Evolutionary conservation across 1,140 invertebrate genomes (phyloP), one percentile per base, ranked within the genome.

Genomic region (Nephila pilipes): DNA sequence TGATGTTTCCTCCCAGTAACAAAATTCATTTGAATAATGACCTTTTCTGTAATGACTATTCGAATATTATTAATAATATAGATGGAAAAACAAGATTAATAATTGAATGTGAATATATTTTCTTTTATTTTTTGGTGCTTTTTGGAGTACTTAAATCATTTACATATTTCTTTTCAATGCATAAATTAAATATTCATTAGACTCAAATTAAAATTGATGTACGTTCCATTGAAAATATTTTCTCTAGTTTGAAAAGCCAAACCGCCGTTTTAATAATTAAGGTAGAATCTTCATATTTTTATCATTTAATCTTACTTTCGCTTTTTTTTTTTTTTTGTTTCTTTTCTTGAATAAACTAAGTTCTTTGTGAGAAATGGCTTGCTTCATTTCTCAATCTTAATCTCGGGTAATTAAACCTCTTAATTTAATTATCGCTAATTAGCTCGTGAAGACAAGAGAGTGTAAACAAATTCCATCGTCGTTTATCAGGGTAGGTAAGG

Each of bases 381-480:
- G 63, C 22, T 85, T 85, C 90, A 92, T 85, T 92, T 69, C 81
- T 58, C 90, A 85, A 58, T 85, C 58, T 92, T 85, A 85, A 85
- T 92, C 60, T 85, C 38, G 79, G 81, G 80, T 83, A 85, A 92
- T 92, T 85, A 92, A 92, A 92, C 90, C 46, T 36, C 81, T 92
- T 92, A 92, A 92, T 92, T 92, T 92, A 92, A 85, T 92, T 85
- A 85, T n/a, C 81, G 18, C 80, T 85, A 92, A 92, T 92, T 92
- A 92, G 80, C 80, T 85, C n/a, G 57, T 85, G 60, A 75, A 54
- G 8, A 92, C 8, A 36, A 29, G 46, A 92, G 90, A 85, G 60
- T 85, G 81, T 92, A 85, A 85, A 85, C 81, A 92, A 92, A 92
- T 85, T 57, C 60, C 60, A 69, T 85, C 20, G 60, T 92, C 81